These are phyloP conservation scores for Drosophila koepferae DNA, from an alignment of 2,888 invertebrate genomes.

Conservation along the genomic window DNA sequence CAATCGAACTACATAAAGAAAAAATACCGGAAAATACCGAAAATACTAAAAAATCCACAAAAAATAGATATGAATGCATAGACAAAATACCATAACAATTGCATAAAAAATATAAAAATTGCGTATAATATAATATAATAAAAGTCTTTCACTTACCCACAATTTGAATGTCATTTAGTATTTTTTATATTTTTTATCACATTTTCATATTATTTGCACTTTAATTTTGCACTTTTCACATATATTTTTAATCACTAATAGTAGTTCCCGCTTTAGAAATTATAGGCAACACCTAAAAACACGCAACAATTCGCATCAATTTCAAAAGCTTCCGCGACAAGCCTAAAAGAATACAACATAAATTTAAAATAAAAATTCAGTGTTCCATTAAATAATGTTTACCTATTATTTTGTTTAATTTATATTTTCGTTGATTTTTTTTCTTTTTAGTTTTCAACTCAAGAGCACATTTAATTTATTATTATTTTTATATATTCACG, in stretches of 20 bases:
- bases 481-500: slow-evolving; percentile 27
- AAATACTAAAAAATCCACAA: no score
- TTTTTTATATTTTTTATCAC: not conserved
- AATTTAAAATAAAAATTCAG: not conserved
- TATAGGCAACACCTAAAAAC: slow-evolving; percentile 1
- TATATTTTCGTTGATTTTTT: not conserved
- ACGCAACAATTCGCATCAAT: not conserved
- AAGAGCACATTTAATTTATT: slow-evolving; percentile 55
- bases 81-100: no score
- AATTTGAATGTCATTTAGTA: no score
- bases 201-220: not conserved
- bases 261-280: not conserved
- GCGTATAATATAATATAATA: no score
- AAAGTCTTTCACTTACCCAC: no score
- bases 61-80: no score
- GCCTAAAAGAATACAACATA: slow-evolving; percentile 21
- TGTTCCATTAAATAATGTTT: slow-evolving; percentile 32
- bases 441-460: slow-evolving; percentile 53
- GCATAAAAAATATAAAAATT: no score
- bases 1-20: no score
- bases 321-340: not conserved
- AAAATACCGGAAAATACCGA: no score
- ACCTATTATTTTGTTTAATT: slow-evolving; percentile 10
- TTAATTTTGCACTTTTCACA: no score
- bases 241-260: no score